Evolutionary conservation across 2,888 invertebrate genomes (phyloP), one percentile per base, ranked within the genome.

Genomic region (Lasiommata megera): DNA sequence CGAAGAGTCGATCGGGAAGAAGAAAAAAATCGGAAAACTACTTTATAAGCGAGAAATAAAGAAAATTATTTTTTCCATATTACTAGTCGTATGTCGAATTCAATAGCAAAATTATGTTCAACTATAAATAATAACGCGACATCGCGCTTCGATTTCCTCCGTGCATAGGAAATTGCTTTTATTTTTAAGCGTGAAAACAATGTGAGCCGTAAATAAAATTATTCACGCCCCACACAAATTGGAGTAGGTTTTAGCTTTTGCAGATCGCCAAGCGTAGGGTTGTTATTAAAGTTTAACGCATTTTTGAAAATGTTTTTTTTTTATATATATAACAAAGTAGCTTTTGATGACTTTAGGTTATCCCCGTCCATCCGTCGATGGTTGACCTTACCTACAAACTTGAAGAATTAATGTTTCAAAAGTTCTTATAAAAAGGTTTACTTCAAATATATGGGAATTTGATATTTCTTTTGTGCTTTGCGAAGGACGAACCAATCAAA

Each of bases 181-280:
- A 76, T 76, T 79, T 77, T 78, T 77, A 70, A 71, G 66, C 61
- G 71, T 68, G 61, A 61, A 73, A 74, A 76, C 73, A 76, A 71
- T 68, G 67, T 59, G 48, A 54, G 65, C 63, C 63, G 68, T 66
- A 73, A 75, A 74, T 73, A 74, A 72, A 70, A 68, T 73, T 65
- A 70, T 73, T 69, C 55, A 65, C 61, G 62, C 56, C 64, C n/a
- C 46, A 60, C 64, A 58, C 64, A 64, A 63, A 63, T 63, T 63
- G 55, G 46, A 63, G 61, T 65, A 57, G 51, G 53, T 65, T 65
- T 54, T 54, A n/a, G 61, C 61, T 61, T 58, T 59, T 56, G 47
- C 55, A 59, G 46, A 52, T 57, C 60, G 55, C 55, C 40, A 57
- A 47, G 34, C 37, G 48, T 48, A 53, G 53, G 51, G 43, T 48